Evolutionary conservation across 2,797 vertebrate species (phyloP).

Genomic region (Acrossocheilus fasciatus): DNA sequence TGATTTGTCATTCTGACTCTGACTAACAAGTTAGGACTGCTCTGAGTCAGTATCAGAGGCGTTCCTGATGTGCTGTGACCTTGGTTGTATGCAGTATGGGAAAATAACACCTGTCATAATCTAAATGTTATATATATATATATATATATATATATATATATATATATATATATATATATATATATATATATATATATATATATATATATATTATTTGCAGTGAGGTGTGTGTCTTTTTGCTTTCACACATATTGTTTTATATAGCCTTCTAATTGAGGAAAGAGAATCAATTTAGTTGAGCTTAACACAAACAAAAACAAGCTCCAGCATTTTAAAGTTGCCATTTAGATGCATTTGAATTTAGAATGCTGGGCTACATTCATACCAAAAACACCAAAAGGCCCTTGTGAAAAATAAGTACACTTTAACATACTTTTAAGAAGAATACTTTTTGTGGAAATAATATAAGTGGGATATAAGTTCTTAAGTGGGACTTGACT

Average conservation of each 20-base stretch:
- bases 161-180: too few species aligned
- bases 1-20: neutral
- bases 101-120: neutral
- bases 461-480: neutral
- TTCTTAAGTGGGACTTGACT: too few species aligned
- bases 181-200: too few species aligned
- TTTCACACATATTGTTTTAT: neutral
- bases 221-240: neutral
- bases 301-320: neutral
- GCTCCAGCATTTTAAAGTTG: neutral
- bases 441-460: neutral
- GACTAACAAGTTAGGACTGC: neutral
- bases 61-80: neutral
- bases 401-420: neutral
- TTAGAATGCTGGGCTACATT: neutral
- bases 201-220: neutral
- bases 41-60: neutral
- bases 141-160: too few species aligned
- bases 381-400: neutral
- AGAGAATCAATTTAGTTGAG: neutral
- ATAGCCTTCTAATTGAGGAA: neutral
- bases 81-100: neutral
- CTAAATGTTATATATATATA: neutral
- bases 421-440: neutral
- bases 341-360: neutral